Evolutionary conservation across 2,113 vertebrate genomes (phyloP).

Genomic region (Trachemys scripta): DNA sequence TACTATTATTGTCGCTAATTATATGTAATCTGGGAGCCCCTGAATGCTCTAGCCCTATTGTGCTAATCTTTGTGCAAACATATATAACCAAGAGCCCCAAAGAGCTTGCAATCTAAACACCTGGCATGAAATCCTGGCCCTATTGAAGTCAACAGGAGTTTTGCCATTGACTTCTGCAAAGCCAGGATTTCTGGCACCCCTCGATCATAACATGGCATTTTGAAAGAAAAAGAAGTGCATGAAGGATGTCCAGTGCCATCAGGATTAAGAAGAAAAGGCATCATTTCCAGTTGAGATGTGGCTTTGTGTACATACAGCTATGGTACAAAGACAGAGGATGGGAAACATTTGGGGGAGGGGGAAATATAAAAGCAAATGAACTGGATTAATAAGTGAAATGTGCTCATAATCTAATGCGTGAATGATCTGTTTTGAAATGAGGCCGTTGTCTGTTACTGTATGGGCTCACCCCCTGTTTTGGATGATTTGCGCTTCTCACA

Average conservation of each 20-base stretch:
- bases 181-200: not conserved
- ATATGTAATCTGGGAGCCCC: not conserved
- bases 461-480: not conserved
- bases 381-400: not conserved
- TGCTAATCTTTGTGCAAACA: not conserved
- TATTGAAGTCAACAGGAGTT: not conserved
- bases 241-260: not conserved
- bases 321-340: not conserved
- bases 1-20: not conserved
- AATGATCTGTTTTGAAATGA: not conserved
- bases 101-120: not conserved
- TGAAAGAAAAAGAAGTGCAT: not conserved
- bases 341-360: not conserved
- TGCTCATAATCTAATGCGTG: not conserved
- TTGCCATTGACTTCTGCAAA: not conserved
- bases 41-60: not conserved
- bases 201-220: not conserved
- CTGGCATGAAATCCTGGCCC: not conserved
- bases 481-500: not conserved
- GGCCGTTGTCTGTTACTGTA: not conserved
- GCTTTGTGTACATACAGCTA: not conserved
- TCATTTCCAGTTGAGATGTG: not conserved
- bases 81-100: not conserved
- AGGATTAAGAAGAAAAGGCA: not conserved
- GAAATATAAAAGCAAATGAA: not conserved